Conservation (phyloP, 35 echinoderm and acorn worm genomes). For the Patiria miniata region DNA sequence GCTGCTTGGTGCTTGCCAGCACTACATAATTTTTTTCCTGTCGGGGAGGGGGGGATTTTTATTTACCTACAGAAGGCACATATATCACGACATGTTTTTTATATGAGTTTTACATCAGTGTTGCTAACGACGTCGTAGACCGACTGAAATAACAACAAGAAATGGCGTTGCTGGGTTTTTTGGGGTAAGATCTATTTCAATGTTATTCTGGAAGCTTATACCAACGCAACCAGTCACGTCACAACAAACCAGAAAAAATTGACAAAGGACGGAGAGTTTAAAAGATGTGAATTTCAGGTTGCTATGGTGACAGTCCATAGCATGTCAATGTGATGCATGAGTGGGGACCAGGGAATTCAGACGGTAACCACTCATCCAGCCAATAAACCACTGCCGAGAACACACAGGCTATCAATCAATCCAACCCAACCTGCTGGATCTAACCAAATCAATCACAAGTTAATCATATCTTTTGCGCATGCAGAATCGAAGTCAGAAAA, state of each 20-base stretch:
- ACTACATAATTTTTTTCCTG: background rate
- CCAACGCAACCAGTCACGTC: too few relatives aligned
- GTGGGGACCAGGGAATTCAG: background rate
- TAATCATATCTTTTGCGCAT: background rate
- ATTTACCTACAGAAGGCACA: background rate
- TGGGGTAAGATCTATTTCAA: constrained; percentile 15
- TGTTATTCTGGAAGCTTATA: background rate
- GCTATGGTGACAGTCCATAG: too few relatives aligned
- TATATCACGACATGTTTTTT: background rate
- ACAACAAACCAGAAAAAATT: too few relatives aligned
- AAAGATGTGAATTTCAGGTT: too few relatives aligned
- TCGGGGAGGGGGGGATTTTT: background rate
- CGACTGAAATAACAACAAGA: background rate
- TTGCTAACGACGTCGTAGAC: background rate
- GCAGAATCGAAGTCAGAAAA: too few relatives aligned
- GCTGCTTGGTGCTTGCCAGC: background rate
- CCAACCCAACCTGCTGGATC: background rate
- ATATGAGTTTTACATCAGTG: background rate
- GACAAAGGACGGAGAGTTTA: too few relatives aligned
- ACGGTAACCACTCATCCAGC: background rate
- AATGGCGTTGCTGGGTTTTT: background rate
- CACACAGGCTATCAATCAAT: background rate
- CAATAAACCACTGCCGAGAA: background rate
- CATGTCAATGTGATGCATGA: too few relatives aligned
- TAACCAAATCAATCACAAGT: background rate